Conservation (phyloP, 2,797 vertebrate genomes). For the Momotus momota region DNA sequence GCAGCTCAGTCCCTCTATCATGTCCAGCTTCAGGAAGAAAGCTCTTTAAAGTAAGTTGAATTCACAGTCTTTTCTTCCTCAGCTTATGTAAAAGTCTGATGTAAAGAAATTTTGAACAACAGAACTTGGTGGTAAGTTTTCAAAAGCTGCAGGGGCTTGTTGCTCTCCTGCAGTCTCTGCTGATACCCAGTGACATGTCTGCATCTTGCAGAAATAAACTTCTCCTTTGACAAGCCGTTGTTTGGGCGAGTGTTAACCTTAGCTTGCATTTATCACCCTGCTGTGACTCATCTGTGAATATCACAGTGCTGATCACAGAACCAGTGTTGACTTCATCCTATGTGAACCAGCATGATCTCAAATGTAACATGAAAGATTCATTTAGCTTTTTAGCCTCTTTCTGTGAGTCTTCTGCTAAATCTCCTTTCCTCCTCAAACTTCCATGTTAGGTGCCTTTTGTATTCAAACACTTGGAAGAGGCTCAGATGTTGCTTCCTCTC, state of each 20-base stretch:
- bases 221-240: neutral
- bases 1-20: conserved; percentile 87
- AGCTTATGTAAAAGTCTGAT: neutral
- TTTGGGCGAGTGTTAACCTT: conserved; percentile 11
- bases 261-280: conserved; percentile 30
- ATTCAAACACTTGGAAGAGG: neutral
- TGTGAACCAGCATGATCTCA: conserved; percentile 6
- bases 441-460: neutral
- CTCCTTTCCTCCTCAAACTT: neutral
- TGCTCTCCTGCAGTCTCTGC: neutral
- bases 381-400: neutral
- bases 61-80: neutral
- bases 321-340: neutral
- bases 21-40: conserved; percentile 86
- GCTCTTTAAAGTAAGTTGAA: conserved; percentile 82
- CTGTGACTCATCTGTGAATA: conserved; percentile 54
- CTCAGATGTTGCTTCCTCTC: neutral
- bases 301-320: conserved; percentile 2
- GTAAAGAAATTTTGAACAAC: neutral
- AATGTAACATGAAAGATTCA: neutral
- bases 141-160: neutral
- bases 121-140: neutral
- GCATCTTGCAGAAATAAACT: neutral
- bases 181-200: neutral
- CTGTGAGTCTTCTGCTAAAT: neutral